Evolutionary conservation across 2,113 vertebrate genomes (phyloP).

Genomic region (Ammodytes marinus): DNA sequence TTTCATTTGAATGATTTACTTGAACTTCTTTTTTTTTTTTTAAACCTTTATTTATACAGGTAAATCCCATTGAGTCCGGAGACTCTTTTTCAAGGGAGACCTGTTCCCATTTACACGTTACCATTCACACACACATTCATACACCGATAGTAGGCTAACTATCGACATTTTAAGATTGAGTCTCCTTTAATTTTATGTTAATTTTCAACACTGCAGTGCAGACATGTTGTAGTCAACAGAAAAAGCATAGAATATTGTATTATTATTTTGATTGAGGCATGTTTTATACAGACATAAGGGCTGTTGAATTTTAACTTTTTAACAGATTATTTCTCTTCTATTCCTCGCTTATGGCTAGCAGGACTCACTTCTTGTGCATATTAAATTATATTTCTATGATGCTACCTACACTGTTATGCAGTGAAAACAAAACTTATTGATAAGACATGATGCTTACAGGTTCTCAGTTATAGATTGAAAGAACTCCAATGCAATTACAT

Average conservation of each 20-base stretch:
- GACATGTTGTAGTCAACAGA: background rate
- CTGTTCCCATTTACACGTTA: too few relatives aligned
- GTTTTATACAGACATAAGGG: background rate
- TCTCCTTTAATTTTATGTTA: background rate
- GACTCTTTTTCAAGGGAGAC: too few relatives aligned
- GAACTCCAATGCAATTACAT: background rate
- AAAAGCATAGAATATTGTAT: background rate
- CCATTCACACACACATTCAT: too few relatives aligned
- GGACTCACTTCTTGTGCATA: background rate
- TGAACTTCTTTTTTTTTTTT: too few relatives aligned
- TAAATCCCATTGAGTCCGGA: too few relatives aligned
- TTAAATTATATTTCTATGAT: background rate
- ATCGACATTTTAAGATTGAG: background rate
- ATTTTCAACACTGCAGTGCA: background rate
- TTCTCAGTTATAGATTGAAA: background rate
- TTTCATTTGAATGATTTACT: too few relatives aligned
- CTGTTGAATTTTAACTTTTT: background rate
- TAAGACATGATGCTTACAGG: background rate
- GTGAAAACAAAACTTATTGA: background rate
- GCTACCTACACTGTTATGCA: background rate
- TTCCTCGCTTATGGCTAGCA: background rate
- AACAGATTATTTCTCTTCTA: background rate
- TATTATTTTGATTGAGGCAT: background rate
- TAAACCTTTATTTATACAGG: too few relatives aligned
- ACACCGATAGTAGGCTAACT: too few relatives aligned